Evolutionary conservation across 2,888 invertebrate genomes (phyloP), one percentile per base, ranked within the genome.

Genomic region (Rhingia rostrata): DNA sequence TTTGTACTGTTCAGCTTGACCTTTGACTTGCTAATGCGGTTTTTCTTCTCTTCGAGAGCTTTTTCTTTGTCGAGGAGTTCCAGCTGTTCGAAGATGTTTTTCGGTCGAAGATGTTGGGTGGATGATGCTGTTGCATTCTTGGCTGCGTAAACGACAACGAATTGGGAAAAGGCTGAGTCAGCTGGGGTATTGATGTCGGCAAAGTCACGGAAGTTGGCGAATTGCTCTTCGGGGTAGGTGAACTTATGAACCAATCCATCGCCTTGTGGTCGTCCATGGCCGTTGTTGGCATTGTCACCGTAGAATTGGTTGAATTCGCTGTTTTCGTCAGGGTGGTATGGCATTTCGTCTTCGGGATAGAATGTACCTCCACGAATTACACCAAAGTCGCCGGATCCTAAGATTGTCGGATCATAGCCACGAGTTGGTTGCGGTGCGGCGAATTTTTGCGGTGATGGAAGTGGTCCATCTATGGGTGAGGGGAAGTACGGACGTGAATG

Each of bases 131-230:
- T 95, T 6, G 94, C 94, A 88, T 96, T 96, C 90, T 95, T 95
- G 87, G 96, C 96, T 0, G 95, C 96, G 89, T 97, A 97, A 0
- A 97, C 96, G 0, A 97, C 95, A 37, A 96, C 96, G 84, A 94
- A 95, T 87, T 97, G 95, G 0, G 97, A 96, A 90, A 95, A 97
- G 5, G 96, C 96, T 1, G 95, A 93, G 88, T 96, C 96, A 0
- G 95, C 94, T 0, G 96, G 96, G 3, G 96, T 94, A 84, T 97
- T 97, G 69, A 97, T 97, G 88, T 97, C 97, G 0, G 97, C 97
- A 88, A 97, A 97, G 90, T 97, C 97, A 88, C 96, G 93, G 92
- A 97, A 97, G 89, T 97, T 96, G 4, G 96, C 96, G 89, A 97
- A 97, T 89, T 97, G 97, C 88, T 97, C 96, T 75, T 95, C 94